Evolutionary conservation across 2,888 invertebrate species (phyloP).

Genomic region (Trissolcus japonicus): DNA sequence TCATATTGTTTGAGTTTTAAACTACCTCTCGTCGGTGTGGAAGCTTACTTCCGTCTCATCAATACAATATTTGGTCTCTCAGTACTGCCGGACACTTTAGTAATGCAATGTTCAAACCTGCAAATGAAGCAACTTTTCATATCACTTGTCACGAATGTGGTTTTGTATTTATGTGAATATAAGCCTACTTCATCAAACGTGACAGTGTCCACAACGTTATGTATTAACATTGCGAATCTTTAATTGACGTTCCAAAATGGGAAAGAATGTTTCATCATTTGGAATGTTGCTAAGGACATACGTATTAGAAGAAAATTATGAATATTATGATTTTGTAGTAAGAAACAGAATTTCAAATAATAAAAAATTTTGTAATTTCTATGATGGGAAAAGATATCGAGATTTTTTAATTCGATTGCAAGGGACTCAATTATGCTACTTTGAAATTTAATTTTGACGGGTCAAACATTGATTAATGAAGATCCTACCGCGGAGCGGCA

Average conservation of each 20-base stretch:
- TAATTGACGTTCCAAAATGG: conserved; percentile 4
- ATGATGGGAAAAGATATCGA: conserved; percentile 33
- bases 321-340: conserved; percentile 14
- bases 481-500: conserved; percentile 27
- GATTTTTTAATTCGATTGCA: conserved; percentile 22
- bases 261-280: conserved; percentile 18
- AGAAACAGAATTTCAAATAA: neutral
- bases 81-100: conserved; percentile 4
- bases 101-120: conserved; percentile 4
- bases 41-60: neutral
- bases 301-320: conserved; percentile 10
- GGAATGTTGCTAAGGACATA: conserved; percentile 8
- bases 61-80: conserved; percentile 5
- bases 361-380: conserved; percentile 12
- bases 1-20: neutral
- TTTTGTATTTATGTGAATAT: conserved; percentile 3
- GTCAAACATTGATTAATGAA: conserved; percentile 53
- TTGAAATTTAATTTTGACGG: conserved; percentile 47
- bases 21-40: neutral
- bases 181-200: neutral
- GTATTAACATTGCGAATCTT: neutral
- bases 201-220: neutral
- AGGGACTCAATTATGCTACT: conserved; percentile 24
- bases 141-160: conserved; percentile 1
- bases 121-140: neutral